A percentile compares a stretch with the other conserved stretches of the same genome.
These are phyloP conservation scores for Crenichthys baileyi DNA, from an alignment of 2,797 vertebrate genomes.

Conservation along the genomic window DNA sequence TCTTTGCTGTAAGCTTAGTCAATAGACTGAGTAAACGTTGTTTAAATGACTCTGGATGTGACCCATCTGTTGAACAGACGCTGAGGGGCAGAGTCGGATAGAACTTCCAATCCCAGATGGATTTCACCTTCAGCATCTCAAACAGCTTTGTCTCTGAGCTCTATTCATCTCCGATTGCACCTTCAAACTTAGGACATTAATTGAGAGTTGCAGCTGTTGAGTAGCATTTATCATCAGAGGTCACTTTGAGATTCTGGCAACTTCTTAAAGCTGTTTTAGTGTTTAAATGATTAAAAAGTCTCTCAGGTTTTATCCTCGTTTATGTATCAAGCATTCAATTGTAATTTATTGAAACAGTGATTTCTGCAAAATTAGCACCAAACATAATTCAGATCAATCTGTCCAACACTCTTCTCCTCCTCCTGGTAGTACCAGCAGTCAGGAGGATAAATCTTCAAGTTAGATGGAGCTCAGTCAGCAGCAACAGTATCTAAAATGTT, in stretches of 20 bases:
- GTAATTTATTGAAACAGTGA: neutral
- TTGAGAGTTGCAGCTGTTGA: slow-evolving; percentile 7
- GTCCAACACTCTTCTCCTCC: neutral
- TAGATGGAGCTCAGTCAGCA: slow-evolving; percentile 63
- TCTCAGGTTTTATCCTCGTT: neutral
- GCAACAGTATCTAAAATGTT: slow-evolving; percentile 51
- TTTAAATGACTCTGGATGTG: slow-evolving; percentile 36
- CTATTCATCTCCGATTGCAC: slow-evolving; percentile 9
- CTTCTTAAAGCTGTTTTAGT: neutral
- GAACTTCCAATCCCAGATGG: slow-evolving; percentile 1
- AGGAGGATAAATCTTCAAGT: slow-evolving; percentile 57
- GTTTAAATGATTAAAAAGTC: slow-evolving; percentile 1
- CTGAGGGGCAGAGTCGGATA: slow-evolving; percentile 5
- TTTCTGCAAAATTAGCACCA: neutral
- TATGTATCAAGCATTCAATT: neutral
- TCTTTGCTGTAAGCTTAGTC: slow-evolving; percentile 17
- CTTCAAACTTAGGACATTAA: neutral
- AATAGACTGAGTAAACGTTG: slow-evolving; percentile 23
- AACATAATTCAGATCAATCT: slow-evolving; percentile 9
- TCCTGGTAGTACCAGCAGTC: neutral
- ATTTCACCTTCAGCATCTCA: slow-evolving; percentile 22
- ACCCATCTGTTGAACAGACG: slow-evolving; percentile 41
- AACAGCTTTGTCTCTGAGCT: neutral
- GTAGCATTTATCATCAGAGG: neutral
- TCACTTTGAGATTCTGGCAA: neutral